Conservation (phyloP, 1,140 invertebrate genomes). For the Metopolophium dirhodum region DNA sequence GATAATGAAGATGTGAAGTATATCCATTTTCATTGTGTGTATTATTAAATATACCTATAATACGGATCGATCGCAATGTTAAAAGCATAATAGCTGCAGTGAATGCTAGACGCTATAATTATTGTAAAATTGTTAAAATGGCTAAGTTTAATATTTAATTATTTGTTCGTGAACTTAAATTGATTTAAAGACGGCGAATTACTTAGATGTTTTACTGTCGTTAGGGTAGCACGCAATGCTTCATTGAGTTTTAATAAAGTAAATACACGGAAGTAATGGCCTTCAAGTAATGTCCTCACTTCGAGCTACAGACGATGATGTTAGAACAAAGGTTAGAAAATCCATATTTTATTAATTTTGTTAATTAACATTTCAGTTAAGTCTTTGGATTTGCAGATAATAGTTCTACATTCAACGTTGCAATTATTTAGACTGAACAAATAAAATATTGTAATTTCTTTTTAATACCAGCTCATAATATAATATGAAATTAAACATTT, state of each 20-base stretch:
- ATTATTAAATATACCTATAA: neutral
- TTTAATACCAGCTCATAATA: neutral
- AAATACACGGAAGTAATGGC: conserved; percentile 18
- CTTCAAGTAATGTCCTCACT: neutral
- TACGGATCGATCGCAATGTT: neutral
- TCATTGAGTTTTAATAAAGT: conserved; percentile 45
- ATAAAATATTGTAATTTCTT: neutral
- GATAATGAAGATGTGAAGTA: neutral
- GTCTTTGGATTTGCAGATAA: neutral
- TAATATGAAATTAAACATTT: neutral
- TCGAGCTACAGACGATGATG: neutral
- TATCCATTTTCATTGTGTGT: neutral
- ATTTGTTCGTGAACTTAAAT: conserved; percentile 32
- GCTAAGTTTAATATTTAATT: neutral
- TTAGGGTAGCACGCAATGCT: neutral
- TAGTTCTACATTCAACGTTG: neutral
- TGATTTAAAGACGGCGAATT: neutral
- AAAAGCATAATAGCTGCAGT: neutral
- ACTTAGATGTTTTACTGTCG: neutral
- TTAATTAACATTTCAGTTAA: neutral
- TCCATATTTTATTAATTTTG: neutral
- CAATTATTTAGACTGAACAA: neutral
- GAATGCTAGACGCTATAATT: neutral
- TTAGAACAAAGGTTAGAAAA: conserved; percentile 17
- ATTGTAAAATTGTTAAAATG: conserved; percentile 9